Percentiles rank a stretch among this genome's conserved stretches.
These are phyloP conservation scores for Gallinago undulata DNA, from an alignment of 2,113 vertebrate species.

Conservation along the genomic window DNA sequence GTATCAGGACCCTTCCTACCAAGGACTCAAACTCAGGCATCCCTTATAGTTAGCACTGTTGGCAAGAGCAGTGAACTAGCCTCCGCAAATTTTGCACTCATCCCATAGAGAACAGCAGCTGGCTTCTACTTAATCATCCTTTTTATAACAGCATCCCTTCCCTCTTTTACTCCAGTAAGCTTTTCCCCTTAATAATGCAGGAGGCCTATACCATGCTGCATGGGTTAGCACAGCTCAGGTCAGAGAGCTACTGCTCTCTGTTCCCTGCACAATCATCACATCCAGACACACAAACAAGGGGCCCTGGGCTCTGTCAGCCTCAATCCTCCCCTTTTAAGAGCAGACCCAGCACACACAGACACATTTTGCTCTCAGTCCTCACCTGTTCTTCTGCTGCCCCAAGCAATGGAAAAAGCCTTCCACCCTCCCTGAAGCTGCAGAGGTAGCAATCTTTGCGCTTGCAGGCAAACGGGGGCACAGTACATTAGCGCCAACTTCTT, in stretches of 20 bases:
- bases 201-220: fast-evolving
- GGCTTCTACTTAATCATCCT: neutral
- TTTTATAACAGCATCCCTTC: neutral
- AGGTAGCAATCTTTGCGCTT: neutral
- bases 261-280: neutral
- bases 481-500: neutral
- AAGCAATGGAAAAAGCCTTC: neutral
- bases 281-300: neutral
- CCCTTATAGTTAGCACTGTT: neutral
- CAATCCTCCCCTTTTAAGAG: neutral
- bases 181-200: neutral
- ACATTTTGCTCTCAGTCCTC: neutral
- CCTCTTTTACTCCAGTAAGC: neutral
- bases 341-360: fast-evolving
- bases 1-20: neutral
- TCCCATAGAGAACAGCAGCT: neutral
- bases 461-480: neutral
- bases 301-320: neutral
- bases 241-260: neutral
- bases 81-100: neutral
- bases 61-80: neutral
- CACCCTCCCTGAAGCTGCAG: neutral
- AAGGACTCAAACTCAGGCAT: neutral
- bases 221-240: neutral
- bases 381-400: neutral